Evolutionary conservation across 2,113 vertebrate species (phyloP).

Genomic region (Pituophis catenifer): DNA sequence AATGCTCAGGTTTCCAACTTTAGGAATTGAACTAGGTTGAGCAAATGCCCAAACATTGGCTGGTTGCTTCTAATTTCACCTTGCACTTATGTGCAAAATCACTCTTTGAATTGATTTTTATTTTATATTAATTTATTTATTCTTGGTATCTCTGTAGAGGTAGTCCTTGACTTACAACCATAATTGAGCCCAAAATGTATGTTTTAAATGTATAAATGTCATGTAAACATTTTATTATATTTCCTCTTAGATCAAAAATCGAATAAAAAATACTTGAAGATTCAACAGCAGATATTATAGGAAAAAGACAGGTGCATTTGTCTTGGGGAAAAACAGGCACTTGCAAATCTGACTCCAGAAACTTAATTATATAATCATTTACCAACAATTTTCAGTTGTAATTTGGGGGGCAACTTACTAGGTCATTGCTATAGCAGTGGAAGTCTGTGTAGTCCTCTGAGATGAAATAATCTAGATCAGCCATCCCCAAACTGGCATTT

Average conservation of each 20-base stretch:
- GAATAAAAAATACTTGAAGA: neutral
- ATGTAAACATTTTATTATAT: neutral
- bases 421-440: neutral
- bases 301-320: neutral
- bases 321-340: neutral
- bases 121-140: neutral
- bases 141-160: neutral
- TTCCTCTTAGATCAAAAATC: neutral
- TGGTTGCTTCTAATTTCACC: neutral
- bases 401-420: neutral
- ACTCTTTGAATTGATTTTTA: neutral
- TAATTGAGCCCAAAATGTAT: neutral
- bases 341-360: neutral
- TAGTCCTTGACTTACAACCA: neutral
- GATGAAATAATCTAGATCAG: neutral
- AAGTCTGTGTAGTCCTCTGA: neutral
- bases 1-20: neutral
- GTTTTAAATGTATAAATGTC: neutral
- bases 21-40: neutral
- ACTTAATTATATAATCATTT: neutral
- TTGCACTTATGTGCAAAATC: neutral
- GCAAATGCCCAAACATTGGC: neutral
- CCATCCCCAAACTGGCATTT: neutral
- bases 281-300: neutral
- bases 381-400: neutral